These are phyloP conservation scores for Sebastes wilsoni DNA, from an alignment of 2,797 vertebrate species.

Conservation along the genomic window DNA sequence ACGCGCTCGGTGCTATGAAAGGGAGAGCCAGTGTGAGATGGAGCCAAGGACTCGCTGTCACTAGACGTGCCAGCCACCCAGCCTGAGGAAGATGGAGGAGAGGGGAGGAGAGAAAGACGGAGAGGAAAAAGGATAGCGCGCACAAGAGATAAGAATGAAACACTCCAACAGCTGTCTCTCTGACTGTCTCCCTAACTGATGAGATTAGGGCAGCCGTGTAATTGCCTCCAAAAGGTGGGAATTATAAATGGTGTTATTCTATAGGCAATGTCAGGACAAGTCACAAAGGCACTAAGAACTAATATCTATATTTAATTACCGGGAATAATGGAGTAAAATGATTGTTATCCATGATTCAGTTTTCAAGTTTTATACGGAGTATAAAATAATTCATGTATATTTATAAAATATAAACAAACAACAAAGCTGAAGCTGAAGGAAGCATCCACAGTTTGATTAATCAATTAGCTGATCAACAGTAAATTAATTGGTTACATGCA, in stretches of 20 bases:
- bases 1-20: conserved; percentile 41
- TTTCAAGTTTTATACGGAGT: neutral
- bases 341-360: neutral
- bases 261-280: conserved; percentile 14
- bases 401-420: neutral
- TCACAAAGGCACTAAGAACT: neutral
- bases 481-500: neutral
- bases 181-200: conserved; percentile 78
- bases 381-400: neutral
- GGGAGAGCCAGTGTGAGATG: conserved; percentile 37
- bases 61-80: conserved; percentile 70
- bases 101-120: conserved; percentile 49
- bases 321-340: neutral
- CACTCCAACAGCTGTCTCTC: conserved; percentile 73
- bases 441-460: neutral
- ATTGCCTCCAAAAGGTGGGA: conserved; percentile 74
- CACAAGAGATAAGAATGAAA: conserved; percentile 76
- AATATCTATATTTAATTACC: neutral
- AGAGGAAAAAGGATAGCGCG: conserved; percentile 46
- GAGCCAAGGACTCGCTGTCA: conserved; percentile 78
- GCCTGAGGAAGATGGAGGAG: conserved; percentile 82
- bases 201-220: conserved; percentile 73
- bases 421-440: neutral
- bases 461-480: neutral
- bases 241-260: conserved; percentile 66